Conservation (phyloP, 2,888 invertebrate genomes). For the Acronicta aceris region DNA sequence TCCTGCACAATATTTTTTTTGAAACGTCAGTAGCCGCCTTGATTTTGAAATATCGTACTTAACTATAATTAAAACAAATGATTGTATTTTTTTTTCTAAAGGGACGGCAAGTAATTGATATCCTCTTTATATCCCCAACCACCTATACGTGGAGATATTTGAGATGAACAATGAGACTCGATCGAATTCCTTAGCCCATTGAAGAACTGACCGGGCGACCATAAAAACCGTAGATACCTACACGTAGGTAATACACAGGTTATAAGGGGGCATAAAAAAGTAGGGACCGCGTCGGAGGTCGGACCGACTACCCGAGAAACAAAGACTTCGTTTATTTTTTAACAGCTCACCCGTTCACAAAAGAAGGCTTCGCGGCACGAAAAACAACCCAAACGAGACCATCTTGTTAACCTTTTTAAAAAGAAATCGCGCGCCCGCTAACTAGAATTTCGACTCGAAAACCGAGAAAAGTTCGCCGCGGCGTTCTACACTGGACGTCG, state of each 20-base stretch:
- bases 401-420: slow-evolving; percentile 89
- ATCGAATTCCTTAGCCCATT: slow-evolving; percentile 89
- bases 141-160: slow-evolving; percentile 72
- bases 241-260: slow-evolving; percentile 89
- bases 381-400: slow-evolving; percentile 87
- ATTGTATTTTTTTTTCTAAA: slow-evolving; percentile 59
- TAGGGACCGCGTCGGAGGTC: slow-evolving; percentile 88
- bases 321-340: slow-evolving; percentile 89
- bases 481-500: slow-evolving; percentile 75
- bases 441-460: slow-evolving; percentile 88
- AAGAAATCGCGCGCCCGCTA: slow-evolving; percentile 87
- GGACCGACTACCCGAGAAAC: slow-evolving; percentile 89
- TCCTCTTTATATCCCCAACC: slow-evolving; percentile 68
- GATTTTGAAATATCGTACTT: slow-evolving; percentile 62
- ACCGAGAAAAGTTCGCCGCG: slow-evolving; percentile 84
- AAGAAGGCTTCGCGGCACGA: slow-evolving; percentile 86
- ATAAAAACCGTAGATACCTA: slow-evolving; percentile 89
- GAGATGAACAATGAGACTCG: slow-evolving; percentile 84
- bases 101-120: slow-evolving; percentile 71
- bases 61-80: slow-evolving; percentile 66
- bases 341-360: slow-evolving; percentile 89
- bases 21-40: slow-evolving; percentile 46
- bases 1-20: slow-evolving; percentile 10
- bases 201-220: slow-evolving; percentile 88
- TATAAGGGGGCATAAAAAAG: slow-evolving; percentile 89